Evolutionary conservation across 2,888 invertebrate genomes (phyloP), one percentile per base, ranked within the genome.

Genomic region (Lutraria lutraria): DNA sequence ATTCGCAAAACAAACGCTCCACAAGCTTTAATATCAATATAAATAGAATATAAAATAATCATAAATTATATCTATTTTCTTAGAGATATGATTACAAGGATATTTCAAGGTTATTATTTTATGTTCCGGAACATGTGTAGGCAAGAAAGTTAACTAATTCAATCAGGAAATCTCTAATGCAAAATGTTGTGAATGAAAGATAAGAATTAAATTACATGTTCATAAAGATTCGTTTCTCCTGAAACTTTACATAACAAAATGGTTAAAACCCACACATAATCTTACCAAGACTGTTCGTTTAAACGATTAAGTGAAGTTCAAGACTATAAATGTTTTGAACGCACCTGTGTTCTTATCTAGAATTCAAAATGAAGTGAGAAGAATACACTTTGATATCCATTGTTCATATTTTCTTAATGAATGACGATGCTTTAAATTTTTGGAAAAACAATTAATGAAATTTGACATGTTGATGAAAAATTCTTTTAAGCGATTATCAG

Each of bases 111-210:
- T 68, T 68, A 68, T 68, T 25, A 12, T n/a, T 68, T 43, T 43
- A 25, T 68, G 13, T 13, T 68, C 12, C 63, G 0, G 63, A 68
- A 25, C 43, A 25, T 68, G n/a, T 68, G 12, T 60, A 68, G 1
- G 63, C 25, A 68, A 25, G 25, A 12, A 25, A 68, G n/a, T n/a
- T 25, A 68, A 68, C 63, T 68, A 68, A 68, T 68, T 68, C 63
- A 68, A 68, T 68, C n/a, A 68, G 63, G 6, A 25, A n/a, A 25
- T 68, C 63, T 68, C 63, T 25, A 68, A 68, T 68, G 25, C 4
- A 68, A 68, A 25, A 68, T 68, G 12, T 68, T 68, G 63, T 68
- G 63, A 68, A 68, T 68, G 63, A 68, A n/a, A 68, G 63, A 68
- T 68, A 68, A 68, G 63, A n/a, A 68, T 25, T 25, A 25, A 68